These are phyloP conservation scores for Coelinius sp. DNA, from an alignment of 2,888 invertebrate genomes.

Conservation along the genomic window DNA sequence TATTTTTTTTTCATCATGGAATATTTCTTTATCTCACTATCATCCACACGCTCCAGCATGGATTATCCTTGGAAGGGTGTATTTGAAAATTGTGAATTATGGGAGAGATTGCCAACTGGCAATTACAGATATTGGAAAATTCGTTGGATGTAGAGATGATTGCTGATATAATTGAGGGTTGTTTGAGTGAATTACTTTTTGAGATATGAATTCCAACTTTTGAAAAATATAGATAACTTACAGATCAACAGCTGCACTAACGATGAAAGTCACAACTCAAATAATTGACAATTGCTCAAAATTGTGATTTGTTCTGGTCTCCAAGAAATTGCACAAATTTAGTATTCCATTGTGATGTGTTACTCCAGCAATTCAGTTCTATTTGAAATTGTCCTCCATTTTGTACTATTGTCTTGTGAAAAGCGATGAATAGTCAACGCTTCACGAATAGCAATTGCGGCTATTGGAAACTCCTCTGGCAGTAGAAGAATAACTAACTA, in stretches of 20 bases:
- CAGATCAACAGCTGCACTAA: too few relatives aligned
- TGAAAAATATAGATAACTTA: too few relatives aligned
- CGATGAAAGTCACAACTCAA: too few relatives aligned
- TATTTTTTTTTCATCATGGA: conserved; percentile 27
- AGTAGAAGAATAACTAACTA: background rate
- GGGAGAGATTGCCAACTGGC: conserved; percentile 40
- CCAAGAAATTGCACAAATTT: too few relatives aligned
- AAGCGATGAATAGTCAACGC: background rate
- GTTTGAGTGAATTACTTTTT: background rate
- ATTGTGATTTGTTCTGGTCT: too few relatives aligned
- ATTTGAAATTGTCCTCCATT: background rate
- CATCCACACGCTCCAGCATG: conserved; percentile 43
- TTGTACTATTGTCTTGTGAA: background rate
- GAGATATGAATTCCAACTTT: too few relatives aligned
- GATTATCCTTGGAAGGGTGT: conserved; percentile 45
- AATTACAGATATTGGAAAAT: conserved; percentile 60
- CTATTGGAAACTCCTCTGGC: background rate
- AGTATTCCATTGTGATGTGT: too few relatives aligned
- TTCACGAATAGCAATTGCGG: background rate
- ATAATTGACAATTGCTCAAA: too few relatives aligned
- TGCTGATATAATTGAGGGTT: background rate
- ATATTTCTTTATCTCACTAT: conserved; percentile 30
- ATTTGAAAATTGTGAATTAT: conserved; percentile 33
- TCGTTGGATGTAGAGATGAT: conserved; percentile 18
- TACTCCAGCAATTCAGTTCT: background rate